These are phyloP conservation scores for Prunella strophiata DNA, from an alignment of 2,797 vertebrate genomes.

Conservation along the genomic window DNA sequence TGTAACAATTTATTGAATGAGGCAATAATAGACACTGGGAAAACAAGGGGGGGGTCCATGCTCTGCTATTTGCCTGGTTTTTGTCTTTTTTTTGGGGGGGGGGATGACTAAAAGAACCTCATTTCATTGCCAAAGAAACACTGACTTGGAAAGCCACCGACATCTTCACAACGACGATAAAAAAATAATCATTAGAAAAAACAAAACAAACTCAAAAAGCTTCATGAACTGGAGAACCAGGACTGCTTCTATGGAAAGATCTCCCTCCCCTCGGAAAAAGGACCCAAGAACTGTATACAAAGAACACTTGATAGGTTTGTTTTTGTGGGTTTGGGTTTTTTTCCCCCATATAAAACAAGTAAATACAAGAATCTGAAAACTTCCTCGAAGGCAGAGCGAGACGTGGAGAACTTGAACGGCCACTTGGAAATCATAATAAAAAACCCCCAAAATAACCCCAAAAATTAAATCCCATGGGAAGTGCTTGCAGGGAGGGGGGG, in stretches of 20 bases:
- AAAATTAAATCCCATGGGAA: constrained; percentile 41
- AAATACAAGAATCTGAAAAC: constrained; percentile 72
- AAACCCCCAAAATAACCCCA: background rate
- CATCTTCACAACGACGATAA: constrained; percentile 72
- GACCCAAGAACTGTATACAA: constrained; percentile 68
- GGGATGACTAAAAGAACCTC: constrained; percentile 52
- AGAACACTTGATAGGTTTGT: constrained; percentile 17
- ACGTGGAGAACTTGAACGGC: constrained; percentile 47
- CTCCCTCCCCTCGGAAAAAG: constrained; percentile 49
- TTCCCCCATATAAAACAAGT: constrained; percentile 75
- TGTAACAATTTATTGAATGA: constrained; percentile 80
- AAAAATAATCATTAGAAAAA: constrained; percentile 69
- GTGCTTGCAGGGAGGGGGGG: background rate
- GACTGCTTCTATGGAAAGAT: constrained; percentile 58
- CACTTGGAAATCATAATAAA: constrained; percentile 18
- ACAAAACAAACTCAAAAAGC: background rate
- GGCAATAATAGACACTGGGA: constrained; percentile 73
- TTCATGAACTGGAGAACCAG: constrained; percentile 37
- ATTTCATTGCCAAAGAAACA: constrained; percentile 65
- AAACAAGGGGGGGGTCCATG: constrained; percentile 71
- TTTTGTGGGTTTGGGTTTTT: background rate
- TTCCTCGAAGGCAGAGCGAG: constrained; percentile 70
- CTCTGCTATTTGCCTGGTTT: constrained; percentile 71
- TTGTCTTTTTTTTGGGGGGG: background rate
- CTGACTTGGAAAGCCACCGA: constrained; percentile 68